These are phyloP conservation scores for Sapajus apella DNA, from an alignment of 2,113 vertebrate genomes.

Conservation along the genomic window DNA sequence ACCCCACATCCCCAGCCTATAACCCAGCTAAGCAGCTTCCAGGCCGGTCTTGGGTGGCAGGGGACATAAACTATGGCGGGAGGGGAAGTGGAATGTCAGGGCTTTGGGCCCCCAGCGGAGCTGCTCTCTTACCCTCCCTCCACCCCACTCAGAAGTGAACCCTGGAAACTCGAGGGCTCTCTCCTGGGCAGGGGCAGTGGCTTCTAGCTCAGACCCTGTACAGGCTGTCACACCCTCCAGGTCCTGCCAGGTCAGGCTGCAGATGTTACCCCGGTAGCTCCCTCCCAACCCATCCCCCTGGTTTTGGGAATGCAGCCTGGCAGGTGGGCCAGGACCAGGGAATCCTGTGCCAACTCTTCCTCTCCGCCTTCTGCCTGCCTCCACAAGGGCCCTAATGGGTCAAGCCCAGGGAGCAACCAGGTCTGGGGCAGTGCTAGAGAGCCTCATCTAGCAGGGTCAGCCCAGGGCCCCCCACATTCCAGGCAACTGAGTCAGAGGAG, in stretches of 20 bases:
- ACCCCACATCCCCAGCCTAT: not conserved
- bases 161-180: not conserved
- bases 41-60: not conserved
- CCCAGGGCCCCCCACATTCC: not conserved
- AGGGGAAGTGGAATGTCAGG: not conserved
- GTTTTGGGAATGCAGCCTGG: not conserved
- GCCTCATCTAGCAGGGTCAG: not conserved
- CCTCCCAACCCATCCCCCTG: not conserved
- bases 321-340: not conserved
- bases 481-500: slow-evolving; percentile 35
- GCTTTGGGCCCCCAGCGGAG: not conserved
- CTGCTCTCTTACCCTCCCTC: not conserved
- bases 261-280: not conserved
- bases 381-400: not conserved
- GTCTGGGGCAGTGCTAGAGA: not conserved
- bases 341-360: not conserved
- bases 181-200: not conserved
- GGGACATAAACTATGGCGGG: not conserved
- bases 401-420: not conserved
- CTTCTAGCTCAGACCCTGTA: not conserved
- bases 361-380: not conserved
- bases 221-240: not conserved
- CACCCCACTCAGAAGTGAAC: not conserved
- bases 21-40: not conserved
- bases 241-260: not conserved